These are phyloP conservation scores for Fukomys damarensis DNA, from an alignment of 2,113 vertebrate species.

Conservation along the genomic window DNA sequence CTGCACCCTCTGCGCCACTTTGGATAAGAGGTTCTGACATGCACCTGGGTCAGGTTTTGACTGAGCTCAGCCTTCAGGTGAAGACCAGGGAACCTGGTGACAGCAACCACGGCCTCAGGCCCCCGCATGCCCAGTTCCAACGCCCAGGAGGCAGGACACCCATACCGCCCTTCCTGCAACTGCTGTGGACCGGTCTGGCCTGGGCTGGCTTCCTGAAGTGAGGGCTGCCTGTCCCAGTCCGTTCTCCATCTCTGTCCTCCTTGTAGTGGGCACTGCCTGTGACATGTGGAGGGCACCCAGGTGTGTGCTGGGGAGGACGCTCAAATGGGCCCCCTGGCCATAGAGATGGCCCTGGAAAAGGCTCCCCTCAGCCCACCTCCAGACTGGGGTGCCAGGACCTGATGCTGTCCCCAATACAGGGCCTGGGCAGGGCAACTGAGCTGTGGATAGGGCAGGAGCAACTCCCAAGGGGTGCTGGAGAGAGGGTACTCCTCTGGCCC, in stretches of 20 bases:
- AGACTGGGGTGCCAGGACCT: not conserved
- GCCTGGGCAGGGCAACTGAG: not conserved
- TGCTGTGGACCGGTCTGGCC: not conserved
- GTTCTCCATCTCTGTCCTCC: not conserved
- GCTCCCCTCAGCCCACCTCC: not conserved
- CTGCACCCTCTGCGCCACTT: not conserved
- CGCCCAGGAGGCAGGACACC: accelerated
- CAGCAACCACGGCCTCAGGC: not conserved
- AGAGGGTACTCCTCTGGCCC: not conserved
- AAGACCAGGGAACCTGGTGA: not conserved
- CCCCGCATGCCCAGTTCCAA: accelerated
- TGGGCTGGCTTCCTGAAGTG: not conserved
- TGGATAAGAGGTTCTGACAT: not conserved
- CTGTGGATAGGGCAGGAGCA: not conserved
- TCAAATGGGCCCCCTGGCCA: not conserved
- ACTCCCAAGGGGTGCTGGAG: not conserved
- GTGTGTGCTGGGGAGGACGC: not conserved
- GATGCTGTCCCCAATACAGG: not conserved
- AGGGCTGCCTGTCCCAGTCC: not conserved
- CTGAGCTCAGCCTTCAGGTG: not conserved
- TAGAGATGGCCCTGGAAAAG: not conserved
- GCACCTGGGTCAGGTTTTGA: not conserved
- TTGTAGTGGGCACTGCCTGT: not conserved
- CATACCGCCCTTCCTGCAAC: not conserved
- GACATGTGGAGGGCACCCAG: not conserved